These are phyloP conservation scores for Microcebus lehilahytsara DNA, from an alignment of 2,113 vertebrate species.

Conservation along the genomic window DNA sequence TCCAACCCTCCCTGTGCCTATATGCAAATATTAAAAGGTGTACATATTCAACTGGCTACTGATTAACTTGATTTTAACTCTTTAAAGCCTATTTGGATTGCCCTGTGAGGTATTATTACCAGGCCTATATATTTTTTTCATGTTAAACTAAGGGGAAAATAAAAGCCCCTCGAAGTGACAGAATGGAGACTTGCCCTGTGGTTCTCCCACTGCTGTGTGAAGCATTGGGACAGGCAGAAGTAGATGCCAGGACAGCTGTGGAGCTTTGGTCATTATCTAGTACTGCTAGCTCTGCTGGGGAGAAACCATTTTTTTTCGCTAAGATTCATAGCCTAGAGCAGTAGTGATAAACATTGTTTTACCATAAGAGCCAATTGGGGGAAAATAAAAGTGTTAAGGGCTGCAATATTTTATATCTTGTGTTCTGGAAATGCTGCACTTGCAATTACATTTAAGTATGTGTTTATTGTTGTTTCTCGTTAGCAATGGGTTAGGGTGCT, in stretches of 20 bases:
- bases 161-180: neutral
- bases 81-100: neutral
- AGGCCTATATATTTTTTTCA: neutral
- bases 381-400: constrained; percentile 8
- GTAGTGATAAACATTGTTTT: neutral
- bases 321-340: neutral
- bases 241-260: neutral
- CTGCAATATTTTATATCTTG: neutral
- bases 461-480: constrained; percentile 53
- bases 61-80: neutral
- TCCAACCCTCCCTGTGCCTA: neutral
- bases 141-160: neutral
- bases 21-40: neutral
- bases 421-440: constrained; percentile 33
- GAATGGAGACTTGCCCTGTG: neutral
- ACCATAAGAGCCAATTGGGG: neutral
- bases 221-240: neutral
- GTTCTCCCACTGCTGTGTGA: neutral
- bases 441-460: constrained; percentile 21
- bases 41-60: neutral
- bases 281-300: neutral
- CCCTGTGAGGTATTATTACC: neutral
- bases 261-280: neutral
- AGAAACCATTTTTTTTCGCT: neutral
- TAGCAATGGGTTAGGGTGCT: neutral